phyloP scores from a whole-genome alignment of 2,888 invertebrate genomes.

The Agrochola lychnidis region DNA sequence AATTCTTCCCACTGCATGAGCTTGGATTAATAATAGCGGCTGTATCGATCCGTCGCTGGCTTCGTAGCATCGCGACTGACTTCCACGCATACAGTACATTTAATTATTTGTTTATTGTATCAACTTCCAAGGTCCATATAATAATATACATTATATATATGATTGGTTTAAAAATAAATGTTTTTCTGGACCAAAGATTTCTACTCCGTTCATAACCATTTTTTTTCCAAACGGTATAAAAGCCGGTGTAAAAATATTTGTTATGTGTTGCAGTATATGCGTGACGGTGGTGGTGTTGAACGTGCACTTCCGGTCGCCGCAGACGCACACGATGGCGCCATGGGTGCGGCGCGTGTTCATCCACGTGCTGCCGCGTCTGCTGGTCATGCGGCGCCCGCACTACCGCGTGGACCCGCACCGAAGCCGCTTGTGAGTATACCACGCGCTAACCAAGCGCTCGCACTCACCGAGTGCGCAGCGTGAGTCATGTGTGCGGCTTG shows the following conservation, averaged over 20 bases:
- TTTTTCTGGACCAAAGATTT: neutral
- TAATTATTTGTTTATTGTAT: no score
- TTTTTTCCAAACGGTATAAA: neutral
- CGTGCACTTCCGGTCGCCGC: constrained; percentile 99
- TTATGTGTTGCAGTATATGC: constrained; percentile 93
- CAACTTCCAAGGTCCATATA: neutral
- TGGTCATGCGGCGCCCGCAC: constrained; percentile 97
- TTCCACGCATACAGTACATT: no score
- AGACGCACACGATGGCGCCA: constrained; percentile 99
- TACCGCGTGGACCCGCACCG: constrained; percentile 92
- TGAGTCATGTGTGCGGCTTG: constrained; percentile 21
- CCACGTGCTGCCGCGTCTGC: constrained; percentile 97
- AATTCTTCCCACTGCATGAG: no score
- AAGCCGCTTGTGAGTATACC: constrained; percentile 85
- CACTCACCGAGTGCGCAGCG: neutral
- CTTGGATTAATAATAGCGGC: no score
- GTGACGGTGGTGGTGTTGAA: constrained; percentile 99
- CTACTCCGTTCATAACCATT: neutral
- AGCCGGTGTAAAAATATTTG: neutral
- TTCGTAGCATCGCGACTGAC: no score
- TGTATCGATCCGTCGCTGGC: no score
- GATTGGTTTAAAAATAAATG: no score
- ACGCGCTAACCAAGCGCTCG: neutral
- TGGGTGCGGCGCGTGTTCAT: constrained; percentile 99
- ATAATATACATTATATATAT: no score